Evolutionary conservation across 2,888 invertebrate genomes (phyloP).

Genomic region (Apamea epomidion): DNA sequence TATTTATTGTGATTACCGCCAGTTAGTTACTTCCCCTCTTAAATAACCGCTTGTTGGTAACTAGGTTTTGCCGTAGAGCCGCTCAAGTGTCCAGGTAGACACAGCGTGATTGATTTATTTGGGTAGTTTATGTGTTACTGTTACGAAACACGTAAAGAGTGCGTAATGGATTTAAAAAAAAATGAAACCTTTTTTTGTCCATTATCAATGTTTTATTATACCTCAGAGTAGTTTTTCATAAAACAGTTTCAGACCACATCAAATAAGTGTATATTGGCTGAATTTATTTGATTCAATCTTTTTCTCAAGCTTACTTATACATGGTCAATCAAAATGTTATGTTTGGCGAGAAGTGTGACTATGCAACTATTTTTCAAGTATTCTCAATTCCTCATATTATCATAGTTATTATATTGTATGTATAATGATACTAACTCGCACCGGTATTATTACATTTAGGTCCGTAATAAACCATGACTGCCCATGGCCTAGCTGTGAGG

Average conservation of each 20-base stretch:
- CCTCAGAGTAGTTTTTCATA: constrained; percentile 3
- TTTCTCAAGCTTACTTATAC: background rate
- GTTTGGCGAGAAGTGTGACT: background rate
- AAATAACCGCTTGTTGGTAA: constrained; percentile 53
- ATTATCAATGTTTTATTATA: constrained; percentile 24
- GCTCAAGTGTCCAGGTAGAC: constrained; percentile 47
- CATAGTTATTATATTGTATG: constrained; percentile 37
- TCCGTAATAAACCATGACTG: constrained; percentile 56
- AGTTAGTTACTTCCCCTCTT: constrained; percentile 47
- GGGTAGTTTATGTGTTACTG: constrained; percentile 35
- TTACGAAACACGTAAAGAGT: constrained; percentile 37
- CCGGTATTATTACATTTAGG: constrained; percentile 34
- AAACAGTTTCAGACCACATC: background rate
- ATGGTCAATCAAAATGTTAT: background rate
- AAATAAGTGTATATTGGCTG: background rate
- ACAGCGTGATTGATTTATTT: constrained; percentile 60
- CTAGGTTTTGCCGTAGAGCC: constrained; percentile 40
- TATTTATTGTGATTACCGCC: constrained; percentile 55
- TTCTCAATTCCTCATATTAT: constrained; percentile 10
- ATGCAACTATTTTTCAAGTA: constrained; percentile 5
- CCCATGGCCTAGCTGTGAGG: constrained; percentile 55
- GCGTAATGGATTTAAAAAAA: constrained; percentile 40
- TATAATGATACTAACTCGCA: constrained; percentile 34
- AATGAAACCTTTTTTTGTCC: background rate
- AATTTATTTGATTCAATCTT: background rate